These are phyloP conservation scores for Orbicella faveolata DNA, from an alignment of 64 coral and sea anemone genomes.

Conservation along the genomic window DNA sequence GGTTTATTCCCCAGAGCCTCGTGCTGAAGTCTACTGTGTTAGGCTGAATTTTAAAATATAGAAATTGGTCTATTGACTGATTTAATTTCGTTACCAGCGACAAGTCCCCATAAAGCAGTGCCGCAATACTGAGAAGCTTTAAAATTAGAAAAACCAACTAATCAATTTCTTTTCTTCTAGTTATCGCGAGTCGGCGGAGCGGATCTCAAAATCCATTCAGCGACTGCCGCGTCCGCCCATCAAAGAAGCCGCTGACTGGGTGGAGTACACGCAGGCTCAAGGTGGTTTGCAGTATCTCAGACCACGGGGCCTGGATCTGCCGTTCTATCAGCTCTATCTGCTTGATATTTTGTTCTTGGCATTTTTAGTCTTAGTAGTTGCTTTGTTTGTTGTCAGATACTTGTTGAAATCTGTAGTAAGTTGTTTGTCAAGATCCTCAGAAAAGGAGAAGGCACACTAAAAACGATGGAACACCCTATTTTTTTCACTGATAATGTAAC, in stretches of 20 bases:
- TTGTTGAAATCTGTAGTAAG: neutral
- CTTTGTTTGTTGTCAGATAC: neutral
- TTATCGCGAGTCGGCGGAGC: constrained; percentile 7
- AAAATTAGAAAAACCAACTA: no score
- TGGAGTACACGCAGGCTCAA: constrained; percentile 49
- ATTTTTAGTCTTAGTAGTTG: neutral
- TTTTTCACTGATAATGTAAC: no score
- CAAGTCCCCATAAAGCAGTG: no score
- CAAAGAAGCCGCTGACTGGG: constrained; percentile 53
- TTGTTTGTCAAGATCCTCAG: neutral
- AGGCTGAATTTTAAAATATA: no score
- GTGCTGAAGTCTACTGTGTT: no score
- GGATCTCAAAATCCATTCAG: constrained; percentile 28
- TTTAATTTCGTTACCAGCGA: no score
- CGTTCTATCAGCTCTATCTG: constrained; percentile 53
- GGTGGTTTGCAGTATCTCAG: constrained; percentile 33
- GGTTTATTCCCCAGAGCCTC: no score
- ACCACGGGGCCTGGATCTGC: constrained; percentile 7
- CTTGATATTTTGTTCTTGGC: constrained; percentile 30
- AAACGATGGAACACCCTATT: neutral
- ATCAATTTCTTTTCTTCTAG: constrained; percentile 10
- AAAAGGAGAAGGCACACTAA: neutral
- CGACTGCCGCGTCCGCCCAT: constrained; percentile 35
- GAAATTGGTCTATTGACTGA: no score
- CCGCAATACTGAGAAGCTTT: no score